Conservation (phyloP, 2,797 vertebrate species). For the Sebastes dallii region DNA sequence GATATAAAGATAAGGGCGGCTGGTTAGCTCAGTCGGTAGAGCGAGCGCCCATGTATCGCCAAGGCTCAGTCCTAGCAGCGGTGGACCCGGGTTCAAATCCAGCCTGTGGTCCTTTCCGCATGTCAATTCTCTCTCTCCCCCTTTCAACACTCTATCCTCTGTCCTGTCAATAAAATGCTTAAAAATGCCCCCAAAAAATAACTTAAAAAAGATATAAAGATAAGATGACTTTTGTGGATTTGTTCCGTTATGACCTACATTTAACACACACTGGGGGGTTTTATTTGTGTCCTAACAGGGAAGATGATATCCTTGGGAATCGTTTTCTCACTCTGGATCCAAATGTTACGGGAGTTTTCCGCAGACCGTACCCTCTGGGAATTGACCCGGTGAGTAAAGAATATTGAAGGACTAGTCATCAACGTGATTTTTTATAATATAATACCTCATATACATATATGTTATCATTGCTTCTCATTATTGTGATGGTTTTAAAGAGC, state of each 20-base stretch:
- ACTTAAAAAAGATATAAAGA: background rate
- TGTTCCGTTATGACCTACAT: background rate
- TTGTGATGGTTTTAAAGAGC: background rate
- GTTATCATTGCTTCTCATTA: background rate
- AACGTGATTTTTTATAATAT: background rate
- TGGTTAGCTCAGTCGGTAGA: too few species aligned
- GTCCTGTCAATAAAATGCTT: too few species aligned
- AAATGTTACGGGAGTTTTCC: slow-evolving; percentile 88
- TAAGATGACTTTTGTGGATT: background rate
- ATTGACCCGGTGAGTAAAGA: slow-evolving; percentile 93
- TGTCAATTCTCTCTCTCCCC: too few species aligned
- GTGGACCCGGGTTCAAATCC: too few species aligned
- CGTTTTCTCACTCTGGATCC: slow-evolving; percentile 86
- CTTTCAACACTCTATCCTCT: too few species aligned
- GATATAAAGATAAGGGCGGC: background rate
- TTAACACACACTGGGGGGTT: background rate
- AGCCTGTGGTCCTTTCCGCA: too few species aligned
- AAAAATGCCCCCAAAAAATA: too few species aligned
- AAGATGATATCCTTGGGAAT: slow-evolving; percentile 13
- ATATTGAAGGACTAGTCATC: background rate
- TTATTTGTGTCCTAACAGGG: slow-evolving; percentile 47
- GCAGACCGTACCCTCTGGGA: slow-evolving; percentile 91
- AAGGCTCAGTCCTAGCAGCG: too few species aligned
- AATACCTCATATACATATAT: background rate
- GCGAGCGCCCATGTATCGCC: too few species aligned